Conservation (phyloP, 2,797 vertebrate genomes). For the Danio albolineatus region DNA sequence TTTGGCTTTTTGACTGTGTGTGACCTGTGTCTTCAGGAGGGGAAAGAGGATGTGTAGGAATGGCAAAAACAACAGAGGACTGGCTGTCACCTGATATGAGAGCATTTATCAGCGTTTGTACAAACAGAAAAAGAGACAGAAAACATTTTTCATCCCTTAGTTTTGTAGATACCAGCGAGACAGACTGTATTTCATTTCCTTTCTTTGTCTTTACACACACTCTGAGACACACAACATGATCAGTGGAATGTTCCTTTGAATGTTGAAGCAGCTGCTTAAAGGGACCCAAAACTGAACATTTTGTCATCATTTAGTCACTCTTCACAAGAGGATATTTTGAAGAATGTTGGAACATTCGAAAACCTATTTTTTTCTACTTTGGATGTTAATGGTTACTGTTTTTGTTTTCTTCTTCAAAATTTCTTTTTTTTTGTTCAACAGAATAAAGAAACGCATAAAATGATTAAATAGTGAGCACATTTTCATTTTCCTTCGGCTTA, state of each 20-base stretch:
- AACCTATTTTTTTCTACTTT: too few relatives aligned
- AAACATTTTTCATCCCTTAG: constrained; percentile 28
- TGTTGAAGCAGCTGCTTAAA: constrained; percentile 40
- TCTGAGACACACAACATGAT: constrained; percentile 10
- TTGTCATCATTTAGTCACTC: too few relatives aligned
- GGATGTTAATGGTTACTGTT: too few relatives aligned
- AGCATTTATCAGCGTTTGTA: constrained; percentile 40
- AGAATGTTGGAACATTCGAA: too few relatives aligned
- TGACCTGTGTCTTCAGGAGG: constrained; percentile 31
- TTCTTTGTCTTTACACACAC: constrained; percentile 45
- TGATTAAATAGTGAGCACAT: too few relatives aligned
- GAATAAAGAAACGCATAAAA: too few relatives aligned
- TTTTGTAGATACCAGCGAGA: constrained; percentile 42
- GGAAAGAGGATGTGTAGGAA: constrained; percentile 24
- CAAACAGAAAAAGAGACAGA: constrained; percentile 42
- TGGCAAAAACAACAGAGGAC: constrained; percentile 43
- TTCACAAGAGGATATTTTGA: too few relatives aligned
- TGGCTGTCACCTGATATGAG: constrained; percentile 46
- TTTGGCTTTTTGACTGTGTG: constrained; percentile 7
- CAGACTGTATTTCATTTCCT: constrained; percentile 42
- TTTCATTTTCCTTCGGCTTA: too few relatives aligned
- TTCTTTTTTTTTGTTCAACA: too few relatives aligned
- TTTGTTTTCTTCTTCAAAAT: too few relatives aligned
- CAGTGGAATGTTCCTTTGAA: constrained; percentile 6
- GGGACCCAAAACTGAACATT: not conserved